Conservation (phyloP, 2,113 vertebrate species). For the Herpailurus yagouaroundi region DNA sequence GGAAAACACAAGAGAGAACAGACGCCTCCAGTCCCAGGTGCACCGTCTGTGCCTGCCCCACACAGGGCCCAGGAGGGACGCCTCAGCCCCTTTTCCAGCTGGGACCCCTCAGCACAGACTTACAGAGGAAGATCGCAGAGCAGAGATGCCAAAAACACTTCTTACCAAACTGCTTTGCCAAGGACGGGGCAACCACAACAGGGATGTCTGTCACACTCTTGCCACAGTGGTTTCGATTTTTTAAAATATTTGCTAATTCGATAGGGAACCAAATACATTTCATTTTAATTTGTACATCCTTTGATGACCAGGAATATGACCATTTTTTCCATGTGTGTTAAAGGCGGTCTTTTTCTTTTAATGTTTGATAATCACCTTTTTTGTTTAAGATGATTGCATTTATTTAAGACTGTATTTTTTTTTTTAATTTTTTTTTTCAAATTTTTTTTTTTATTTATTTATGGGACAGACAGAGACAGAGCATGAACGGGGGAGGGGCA, state of each 20-base stretch:
- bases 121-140: no score
- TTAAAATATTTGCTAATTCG: not conserved
- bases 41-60: not conserved
- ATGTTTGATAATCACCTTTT: no score
- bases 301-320: not conserved
- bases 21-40: accelerated
- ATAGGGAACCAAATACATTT: not conserved
- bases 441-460: no score
- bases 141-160: no score
- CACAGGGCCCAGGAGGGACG: no score
- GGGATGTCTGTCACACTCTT: not conserved
- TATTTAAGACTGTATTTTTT: no score
- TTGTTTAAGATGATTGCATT: no score
- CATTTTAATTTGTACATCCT: not conserved
- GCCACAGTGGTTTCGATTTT: not conserved
- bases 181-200: not conserved
- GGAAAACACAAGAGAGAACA: not conserved
- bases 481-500: no score
- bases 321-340: not conserved
- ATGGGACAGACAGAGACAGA: no score
- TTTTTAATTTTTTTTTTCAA: no score
- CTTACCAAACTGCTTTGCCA: not conserved
- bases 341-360: not conserved
- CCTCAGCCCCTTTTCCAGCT: not conserved
- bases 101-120: not conserved